Evolutionary conservation across 2,797 vertebrate species (phyloP), one percentile per base, ranked within the genome.

Genomic region (Schizopygopsis malacanthus): DNA sequence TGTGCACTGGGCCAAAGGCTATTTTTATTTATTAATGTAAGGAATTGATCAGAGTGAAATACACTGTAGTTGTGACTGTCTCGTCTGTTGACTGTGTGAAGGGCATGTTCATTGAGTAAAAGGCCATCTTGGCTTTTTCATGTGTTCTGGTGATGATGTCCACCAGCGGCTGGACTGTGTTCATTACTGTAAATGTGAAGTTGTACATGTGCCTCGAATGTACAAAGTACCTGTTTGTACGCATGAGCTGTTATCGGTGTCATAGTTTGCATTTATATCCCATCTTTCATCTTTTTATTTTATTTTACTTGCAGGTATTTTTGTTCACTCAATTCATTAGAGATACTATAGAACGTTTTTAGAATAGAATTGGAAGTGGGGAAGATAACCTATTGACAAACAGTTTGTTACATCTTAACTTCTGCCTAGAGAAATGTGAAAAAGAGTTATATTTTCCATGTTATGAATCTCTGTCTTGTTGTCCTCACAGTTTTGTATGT

Each of bases 401-500:
- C 20, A 28, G 82, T 70, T 70, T 15, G 41, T n/a, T 52, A 52
- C 73, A 41, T 13, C 11, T 13, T n/a, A 4, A 59, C 63, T 63
- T 61, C 73, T 78, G 59, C 45, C 47, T 52, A 16, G 20, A 50
- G 13, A 88, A 89, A 89, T 90, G 90, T 94, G 87, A 91, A 91
- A 87, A 88, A 76, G 86, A 33, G 70, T 16, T 80, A 79, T 80
- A 79, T 56, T 85, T 87, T 85, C 85, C 90, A 61, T 90, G 84
- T 47, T 41, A 11, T 75, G 11, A 63, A 79, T 87, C 50, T 50
- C 10, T 52, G 85, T 90, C 86, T 83, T 65, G 37, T 82, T 54
- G 59, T 83, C 43, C 41, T 76, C 63, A 33, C 47, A n/a, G 63
- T 65, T 83, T 71, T 83, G 54, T 86, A 65, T 82, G 83, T 85